Percentiles rank a stretch among this genome's conserved stretches.
Conservation (phyloP, 2,797 vertebrate genomes). For the Echiichthys vipera region DNA sequence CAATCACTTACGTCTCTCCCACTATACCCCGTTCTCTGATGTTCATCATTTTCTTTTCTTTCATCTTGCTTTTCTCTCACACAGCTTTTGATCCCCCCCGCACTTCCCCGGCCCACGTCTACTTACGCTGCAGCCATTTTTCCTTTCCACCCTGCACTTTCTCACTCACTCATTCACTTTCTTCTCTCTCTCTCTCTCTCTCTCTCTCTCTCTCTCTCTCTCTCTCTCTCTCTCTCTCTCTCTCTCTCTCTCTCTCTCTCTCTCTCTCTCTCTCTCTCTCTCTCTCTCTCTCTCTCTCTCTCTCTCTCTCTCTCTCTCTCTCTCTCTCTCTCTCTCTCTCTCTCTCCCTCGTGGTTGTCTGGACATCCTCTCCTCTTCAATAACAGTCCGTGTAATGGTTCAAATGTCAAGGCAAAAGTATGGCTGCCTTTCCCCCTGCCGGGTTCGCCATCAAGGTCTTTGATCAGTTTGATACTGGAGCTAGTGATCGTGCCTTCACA, state of each 20-base stretch:
- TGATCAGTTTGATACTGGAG: constrained; percentile 71
- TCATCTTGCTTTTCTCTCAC: constrained; percentile 67
- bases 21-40: constrained; percentile 56
- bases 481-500: constrained; percentile 25
- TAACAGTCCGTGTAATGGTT: constrained; percentile 61
- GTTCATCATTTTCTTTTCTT: constrained; percentile 71
- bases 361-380: constrained; percentile 49
- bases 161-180: constrained; percentile 28
- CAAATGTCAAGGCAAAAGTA: constrained; percentile 61
- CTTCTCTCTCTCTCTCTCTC: neutral
- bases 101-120: constrained; percentile 44
- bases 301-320: neutral
- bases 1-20: constrained; percentile 63
- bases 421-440: constrained; percentile 34
- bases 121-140: constrained; percentile 45
- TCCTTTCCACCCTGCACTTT: constrained; percentile 25
- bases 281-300: constrained; percentile 18
- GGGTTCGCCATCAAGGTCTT: constrained; percentile 56
- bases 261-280: constrained; percentile 29
- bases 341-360: constrained; percentile 39
- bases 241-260: neutral
- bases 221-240: constrained; percentile 6
- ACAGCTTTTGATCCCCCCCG: constrained; percentile 61
- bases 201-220: no score
- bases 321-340: neutral